Evolutionary conservation across 2,888 invertebrate species (phyloP).

Genomic region (Synergus gifuensis): DNA sequence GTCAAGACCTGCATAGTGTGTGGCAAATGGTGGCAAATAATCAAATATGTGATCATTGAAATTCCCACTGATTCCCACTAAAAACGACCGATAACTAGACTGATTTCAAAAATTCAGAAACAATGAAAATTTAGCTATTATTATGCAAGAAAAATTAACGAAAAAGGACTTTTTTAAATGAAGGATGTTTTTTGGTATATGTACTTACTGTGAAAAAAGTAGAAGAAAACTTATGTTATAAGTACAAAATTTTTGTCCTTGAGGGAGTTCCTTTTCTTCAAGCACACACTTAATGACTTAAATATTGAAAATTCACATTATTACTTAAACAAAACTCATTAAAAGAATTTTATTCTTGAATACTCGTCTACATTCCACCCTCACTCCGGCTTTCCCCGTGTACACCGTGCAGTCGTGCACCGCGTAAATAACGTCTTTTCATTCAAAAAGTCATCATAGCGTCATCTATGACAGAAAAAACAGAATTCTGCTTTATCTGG

Average conservation of each 20-base stretch:
- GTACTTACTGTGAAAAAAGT: constrained; percentile 21
- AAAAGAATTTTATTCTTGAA: neutral
- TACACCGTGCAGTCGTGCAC: neutral
- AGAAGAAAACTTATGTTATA: neutral
- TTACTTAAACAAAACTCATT: constrained; percentile 18
- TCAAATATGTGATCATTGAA: neutral
- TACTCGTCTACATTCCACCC: neutral
- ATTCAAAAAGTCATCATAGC: constrained; percentile 8
- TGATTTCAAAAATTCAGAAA: neutral
- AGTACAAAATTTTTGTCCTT: neutral
- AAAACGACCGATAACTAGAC: neutral
- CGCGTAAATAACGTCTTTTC: constrained; percentile 38
- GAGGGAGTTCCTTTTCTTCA: neutral
- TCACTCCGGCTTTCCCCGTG: neutral
- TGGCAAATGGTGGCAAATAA: neutral
- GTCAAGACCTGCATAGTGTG: neutral
- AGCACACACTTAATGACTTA: constrained; percentile 1
- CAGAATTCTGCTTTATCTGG: neutral
- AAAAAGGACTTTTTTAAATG: neutral
- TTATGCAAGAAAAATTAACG: neutral
- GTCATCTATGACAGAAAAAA: neutral
- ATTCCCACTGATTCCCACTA: neutral
- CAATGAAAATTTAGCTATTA: neutral
- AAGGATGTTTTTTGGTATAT: neutral
- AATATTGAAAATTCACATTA: constrained; percentile 33